Percentiles rank a stretch among this genome's conserved stretches.
These are phyloP conservation scores for Aromia moschata DNA, from an alignment of 2,888 invertebrate genomes.

Conservation along the genomic window DNA sequence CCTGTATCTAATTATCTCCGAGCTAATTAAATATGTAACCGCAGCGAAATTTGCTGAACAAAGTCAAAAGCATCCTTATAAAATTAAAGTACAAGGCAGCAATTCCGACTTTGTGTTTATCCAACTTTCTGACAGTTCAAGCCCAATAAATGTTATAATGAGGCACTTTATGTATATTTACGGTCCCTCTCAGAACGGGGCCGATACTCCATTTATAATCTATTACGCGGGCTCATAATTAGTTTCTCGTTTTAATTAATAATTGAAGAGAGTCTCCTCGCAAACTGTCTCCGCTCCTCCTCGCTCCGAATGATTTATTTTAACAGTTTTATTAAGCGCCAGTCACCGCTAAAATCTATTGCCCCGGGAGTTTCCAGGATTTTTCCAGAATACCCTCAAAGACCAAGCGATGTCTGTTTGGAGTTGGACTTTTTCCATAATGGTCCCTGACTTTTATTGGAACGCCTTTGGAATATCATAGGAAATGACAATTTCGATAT, in stretches of 20 bases:
- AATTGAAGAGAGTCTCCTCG: slow-evolving; percentile 58
- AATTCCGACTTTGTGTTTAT: slow-evolving; percentile 59
- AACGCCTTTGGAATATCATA: too few relatives aligned
- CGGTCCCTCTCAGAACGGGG: slow-evolving; percentile 47
- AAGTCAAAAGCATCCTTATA: slow-evolving; percentile 58
- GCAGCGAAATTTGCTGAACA: slow-evolving; percentile 56
- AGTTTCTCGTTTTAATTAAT: slow-evolving; percentile 63
- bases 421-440: too few relatives aligned
- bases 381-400: not conserved
- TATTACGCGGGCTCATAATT: slow-evolving; percentile 60
- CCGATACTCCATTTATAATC: slow-evolving; percentile 59
- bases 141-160: slow-evolving; percentile 61
- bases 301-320: slow-evolving; percentile 28
- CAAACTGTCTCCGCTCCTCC: slow-evolving; percentile 50
- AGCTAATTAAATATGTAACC: slow-evolving; percentile 63
- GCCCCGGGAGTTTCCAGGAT: not conserved
- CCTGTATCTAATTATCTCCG: slow-evolving; percentile 61
- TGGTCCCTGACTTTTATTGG: too few relatives aligned
- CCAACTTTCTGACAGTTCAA: slow-evolving; percentile 60
- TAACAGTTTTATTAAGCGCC: slow-evolving; percentile 25
- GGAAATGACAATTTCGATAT: too few relatives aligned
- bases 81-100: slow-evolving; percentile 59
- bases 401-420: too few relatives aligned
- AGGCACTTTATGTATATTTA: slow-evolving; percentile 49
- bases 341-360: not conserved